Evolutionary conservation across 2,113 vertebrate genomes (phyloP).

Genomic region (Mirza zaza): DNA sequence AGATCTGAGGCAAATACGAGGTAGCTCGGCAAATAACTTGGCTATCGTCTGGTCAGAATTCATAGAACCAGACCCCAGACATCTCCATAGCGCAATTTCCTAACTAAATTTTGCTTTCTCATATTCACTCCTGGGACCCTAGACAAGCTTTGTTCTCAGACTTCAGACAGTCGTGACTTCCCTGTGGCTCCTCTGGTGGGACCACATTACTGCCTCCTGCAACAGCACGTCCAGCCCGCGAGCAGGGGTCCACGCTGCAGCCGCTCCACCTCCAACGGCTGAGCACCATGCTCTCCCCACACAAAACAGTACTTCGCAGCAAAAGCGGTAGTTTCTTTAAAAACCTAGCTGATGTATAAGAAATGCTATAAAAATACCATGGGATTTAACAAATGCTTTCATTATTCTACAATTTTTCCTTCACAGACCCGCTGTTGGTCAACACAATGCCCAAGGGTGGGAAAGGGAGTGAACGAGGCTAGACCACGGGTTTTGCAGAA

Average conservation of each 20-base stretch:
- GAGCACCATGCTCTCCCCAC: neutral
- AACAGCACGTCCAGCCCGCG: neutral
- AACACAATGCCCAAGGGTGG: neutral
- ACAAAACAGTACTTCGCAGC: neutral
- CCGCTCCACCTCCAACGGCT: neutral
- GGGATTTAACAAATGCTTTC: neutral
- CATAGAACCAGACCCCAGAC: neutral
- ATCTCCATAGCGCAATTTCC: neutral
- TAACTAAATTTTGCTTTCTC: neutral
- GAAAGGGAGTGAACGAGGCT: neutral
- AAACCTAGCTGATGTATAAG: neutral
- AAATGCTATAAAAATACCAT: neutral
- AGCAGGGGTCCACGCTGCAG: neutral
- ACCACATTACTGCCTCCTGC: neutral
- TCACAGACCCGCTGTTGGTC: neutral
- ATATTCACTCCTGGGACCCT: neutral
- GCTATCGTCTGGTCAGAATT: slow-evolving; percentile 28
- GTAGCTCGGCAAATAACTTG: neutral
- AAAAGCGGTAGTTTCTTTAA: neutral
- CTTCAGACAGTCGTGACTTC: neutral
- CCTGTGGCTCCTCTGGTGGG: neutral
- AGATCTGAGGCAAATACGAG: neutral
- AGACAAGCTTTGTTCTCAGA: slow-evolving; percentile 47
- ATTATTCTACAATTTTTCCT: neutral
- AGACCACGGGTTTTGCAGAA: neutral